Evolutionary conservation across 2,797 vertebrate species (phyloP), one percentile per base, ranked within the genome.

Genomic region (Hydrophis major): DNA sequence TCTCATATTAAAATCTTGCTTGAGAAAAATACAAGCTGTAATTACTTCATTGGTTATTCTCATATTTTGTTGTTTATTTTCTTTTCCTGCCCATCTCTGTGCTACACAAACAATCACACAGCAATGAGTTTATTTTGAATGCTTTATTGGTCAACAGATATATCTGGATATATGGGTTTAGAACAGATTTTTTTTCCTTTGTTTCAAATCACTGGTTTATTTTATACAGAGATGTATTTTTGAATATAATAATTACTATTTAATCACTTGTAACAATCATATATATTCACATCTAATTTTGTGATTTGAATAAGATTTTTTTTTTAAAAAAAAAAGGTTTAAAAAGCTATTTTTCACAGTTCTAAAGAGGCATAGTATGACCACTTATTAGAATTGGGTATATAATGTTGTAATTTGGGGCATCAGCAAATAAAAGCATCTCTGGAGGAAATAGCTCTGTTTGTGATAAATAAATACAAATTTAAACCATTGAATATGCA

Each of bases 401-500:
- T 16, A 22, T 47, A 89, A 89, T 89, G 20, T 78, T 89, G 50
- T 89, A 61, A 92, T 89, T 53, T 89, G 37, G 56, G 56, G 20
- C 37, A 89, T 61, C 55, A 83, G 87, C 50, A 55, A 88, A 22
- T 83, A 47, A 92, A 89, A 89, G 27, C 27, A 59, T 42, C 59
- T 92, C 56, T 92, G 69, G 0, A 50, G 13, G 22, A 88, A 78
- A 83, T 18, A 92, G 18, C 56, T 88, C 20, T 91, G 50, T 92
- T 92, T 88, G 27, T 89, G 42, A 89, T 86, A 92, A 93, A 86
- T 27, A 74, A 60, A 87, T 37, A 27, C 56, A 91, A 55, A 89
- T 89, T 91, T 90, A 91, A 88, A 42, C 57, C 63, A 83, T 28
- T 91, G 59, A 63, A 91, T 88, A 93, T 93, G 59, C 66, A 87